phyloP scores from a whole-genome alignment of 2,113 vertebrate species.

The Rhinoderma darwinii region DNA sequence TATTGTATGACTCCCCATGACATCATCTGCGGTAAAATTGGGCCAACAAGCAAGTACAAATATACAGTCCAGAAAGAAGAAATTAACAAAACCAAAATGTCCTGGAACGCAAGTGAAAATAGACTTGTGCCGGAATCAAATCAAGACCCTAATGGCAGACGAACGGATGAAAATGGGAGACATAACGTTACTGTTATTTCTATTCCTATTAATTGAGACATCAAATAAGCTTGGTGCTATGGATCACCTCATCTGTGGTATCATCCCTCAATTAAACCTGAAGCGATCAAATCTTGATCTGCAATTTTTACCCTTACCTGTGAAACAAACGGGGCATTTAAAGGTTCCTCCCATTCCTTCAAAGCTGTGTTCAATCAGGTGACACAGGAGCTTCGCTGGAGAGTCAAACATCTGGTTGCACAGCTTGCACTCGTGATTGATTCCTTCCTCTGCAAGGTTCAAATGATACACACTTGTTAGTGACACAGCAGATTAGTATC shows the following conservation, averaged over 20 bases:
- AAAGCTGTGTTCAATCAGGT: constrained; percentile 99
- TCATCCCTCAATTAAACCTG: constrained; percentile 68
- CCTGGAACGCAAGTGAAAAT: not conserved
- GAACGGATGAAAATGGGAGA: not conserved
- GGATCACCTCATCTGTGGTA: not conserved
- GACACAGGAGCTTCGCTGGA: constrained; percentile 98
- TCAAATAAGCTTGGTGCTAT: not conserved
- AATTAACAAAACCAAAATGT: not conserved
- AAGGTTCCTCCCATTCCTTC: constrained; percentile 99
- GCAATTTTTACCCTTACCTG: constrained; percentile 80
- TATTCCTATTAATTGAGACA: not conserved
- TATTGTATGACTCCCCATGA: not conserved
- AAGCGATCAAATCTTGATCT: constrained; percentile 44
- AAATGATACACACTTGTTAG: constrained; percentile 76
- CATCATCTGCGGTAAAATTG: not conserved
- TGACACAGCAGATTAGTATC: constrained; percentile 69
- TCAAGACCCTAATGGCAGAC: not conserved
- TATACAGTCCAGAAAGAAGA: not conserved
- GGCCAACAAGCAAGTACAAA: not conserved
- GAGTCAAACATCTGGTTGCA: constrained; percentile 99
- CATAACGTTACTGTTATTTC: not conserved
- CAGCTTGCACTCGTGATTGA: constrained; percentile 99
- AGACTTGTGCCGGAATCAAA: not conserved
- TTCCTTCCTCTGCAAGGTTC: constrained; percentile 98
- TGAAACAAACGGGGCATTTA: constrained; percentile 99